Conservation (phyloP, 1,140 invertebrate species). For the Harlomillsia oculata region DNA sequence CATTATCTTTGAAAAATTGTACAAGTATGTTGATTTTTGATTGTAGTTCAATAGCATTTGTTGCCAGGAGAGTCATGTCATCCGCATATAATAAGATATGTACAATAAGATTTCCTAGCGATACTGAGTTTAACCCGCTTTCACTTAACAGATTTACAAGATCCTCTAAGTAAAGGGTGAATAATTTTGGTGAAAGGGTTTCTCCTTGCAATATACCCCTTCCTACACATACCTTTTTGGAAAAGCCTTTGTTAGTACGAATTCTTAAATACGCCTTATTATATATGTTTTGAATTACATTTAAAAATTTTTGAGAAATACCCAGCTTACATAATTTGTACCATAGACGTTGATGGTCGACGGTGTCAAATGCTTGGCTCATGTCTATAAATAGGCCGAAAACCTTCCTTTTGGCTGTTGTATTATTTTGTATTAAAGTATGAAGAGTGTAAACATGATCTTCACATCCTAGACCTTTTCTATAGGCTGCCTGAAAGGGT, state of each 20-base stretch:
- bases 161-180: constrained; percentile 6
- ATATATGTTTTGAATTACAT: constrained; percentile 6
- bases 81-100: constrained; percentile 18
- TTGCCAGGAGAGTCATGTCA: constrained; percentile 10
- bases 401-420: constrained; percentile 4
- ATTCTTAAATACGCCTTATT: neutral
- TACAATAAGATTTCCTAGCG: neutral
- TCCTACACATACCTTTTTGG: neutral
- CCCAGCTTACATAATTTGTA: constrained; percentile 12
- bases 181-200: constrained; percentile 9
- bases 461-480: neutral
- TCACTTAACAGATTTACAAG: neutral
- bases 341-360: constrained; percentile 16
- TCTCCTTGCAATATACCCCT: constrained; percentile 11
- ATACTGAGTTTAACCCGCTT: neutral
- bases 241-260: neutral
- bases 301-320: constrained; percentile 6
- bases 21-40: constrained; percentile 1
- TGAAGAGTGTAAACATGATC: neutral
- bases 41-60: neutral
- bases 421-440: neutral
- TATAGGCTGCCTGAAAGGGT: neutral
- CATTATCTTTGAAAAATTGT: neutral
- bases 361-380: constrained; percentile 12
- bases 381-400: constrained; percentile 24